Evolutionary conservation across 2,797 vertebrate species (phyloP).

Genomic region (Pelobates cultripes): DNA sequence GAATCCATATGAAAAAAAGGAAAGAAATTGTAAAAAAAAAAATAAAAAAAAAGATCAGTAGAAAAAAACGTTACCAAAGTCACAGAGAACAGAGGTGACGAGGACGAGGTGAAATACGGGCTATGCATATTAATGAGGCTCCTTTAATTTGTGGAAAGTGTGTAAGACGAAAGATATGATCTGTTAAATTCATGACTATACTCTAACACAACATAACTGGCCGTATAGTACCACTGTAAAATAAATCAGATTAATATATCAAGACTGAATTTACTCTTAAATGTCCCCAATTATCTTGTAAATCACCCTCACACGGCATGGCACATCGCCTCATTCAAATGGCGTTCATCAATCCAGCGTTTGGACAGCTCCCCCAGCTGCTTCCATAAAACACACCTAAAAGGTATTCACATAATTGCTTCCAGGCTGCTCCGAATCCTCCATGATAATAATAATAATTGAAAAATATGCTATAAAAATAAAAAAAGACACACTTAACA

Average conservation of each 20-base stretch:
- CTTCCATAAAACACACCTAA: not conserved
- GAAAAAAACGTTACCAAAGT: slow-evolving; percentile 33
- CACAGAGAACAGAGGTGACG: slow-evolving; percentile 35
- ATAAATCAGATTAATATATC: slow-evolving; percentile 36
- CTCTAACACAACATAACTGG: slow-evolving; percentile 30
- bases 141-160: slow-evolving; percentile 42
- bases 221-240: slow-evolving; percentile 13
- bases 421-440: not conserved
- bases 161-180: slow-evolving; percentile 40
- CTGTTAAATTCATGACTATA: slow-evolving; percentile 29
- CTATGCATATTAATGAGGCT: slow-evolving; percentile 50
- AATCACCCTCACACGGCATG: slow-evolving; percentile 16
- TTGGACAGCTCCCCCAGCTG: slow-evolving; percentile 42
- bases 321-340: slow-evolving; percentile 16
- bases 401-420: not conserved
- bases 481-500: not conserved
- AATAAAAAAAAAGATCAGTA: slow-evolving; percentile 16
- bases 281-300: slow-evolving; percentile 34
- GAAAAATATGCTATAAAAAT: not conserved
- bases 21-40: slow-evolving; percentile 12
- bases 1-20: slow-evolving; percentile 23
- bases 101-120: slow-evolving; percentile 36
- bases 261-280: slow-evolving; percentile 25
- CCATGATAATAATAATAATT: not conserved
- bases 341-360: slow-evolving; percentile 37